Base-by-base conservation (phyloP, 2,797 vertebrate species). In the Margarornis squamiger region DNA sequence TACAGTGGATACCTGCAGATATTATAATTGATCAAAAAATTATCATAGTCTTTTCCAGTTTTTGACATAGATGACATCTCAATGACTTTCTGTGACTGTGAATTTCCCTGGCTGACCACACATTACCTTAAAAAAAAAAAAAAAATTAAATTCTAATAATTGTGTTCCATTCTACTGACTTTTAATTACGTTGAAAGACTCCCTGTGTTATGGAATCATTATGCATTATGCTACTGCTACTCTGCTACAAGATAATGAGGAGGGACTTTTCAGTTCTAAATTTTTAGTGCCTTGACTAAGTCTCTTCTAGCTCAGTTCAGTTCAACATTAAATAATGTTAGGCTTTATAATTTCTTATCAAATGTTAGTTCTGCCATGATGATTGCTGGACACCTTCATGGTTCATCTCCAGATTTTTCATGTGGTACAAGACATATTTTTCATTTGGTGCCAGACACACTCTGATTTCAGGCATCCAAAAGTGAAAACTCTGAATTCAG, bases 141-240 rank as follows among this genome's bases (percentile, higher is more conserved):
- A 91, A 94, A 91, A 52, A 86, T 38, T 54, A 59, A 86, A 39
- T 43, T 81, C 68, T 67, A 61, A 46, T 95, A 94, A 92, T 77
- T 86, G 16, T 88, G 90, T 95, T 95, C 94, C 90, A 63, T 94
- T 70, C 57, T 91, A 46, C 70, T 93, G 71, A 81, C 27, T 96
- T 93, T 96, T 94, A 93, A 91, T 92, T 95, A 96, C 74, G 74
- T 15, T 87, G 73, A 77, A 93, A 89, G 65, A 72, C 38, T 94
- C 49, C 17, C 62, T 88, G 39, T 95, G 61, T 62, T 91, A 85
- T 75, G 65, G 75, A 59, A 66, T 88, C 59, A 91, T 89, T 67
- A 90, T 59, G 52, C 83, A 91, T 88, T 87, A 84, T 72, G 85
- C 78, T 62, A 65, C 62, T 80, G 68, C 21, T 93, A 63, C 65